Base-by-base conservation (phyloP, 2,797 vertebrate genomes). In the Amblyopsis hoosieri region DNA sequence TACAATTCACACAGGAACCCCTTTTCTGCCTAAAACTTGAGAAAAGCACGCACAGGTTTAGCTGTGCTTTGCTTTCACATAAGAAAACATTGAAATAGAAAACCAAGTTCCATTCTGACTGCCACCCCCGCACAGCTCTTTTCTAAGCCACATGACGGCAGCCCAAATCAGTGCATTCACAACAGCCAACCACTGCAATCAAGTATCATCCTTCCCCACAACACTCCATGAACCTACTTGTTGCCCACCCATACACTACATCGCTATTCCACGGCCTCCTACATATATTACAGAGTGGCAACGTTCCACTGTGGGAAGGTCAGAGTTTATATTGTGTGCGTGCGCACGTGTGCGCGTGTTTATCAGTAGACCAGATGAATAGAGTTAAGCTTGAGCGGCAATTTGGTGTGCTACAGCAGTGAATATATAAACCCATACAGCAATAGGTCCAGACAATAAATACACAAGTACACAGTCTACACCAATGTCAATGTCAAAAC, bases 131-230 rank as follows among this genome's bases (percentile, higher is more conserved):
- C 19, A 1, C 74, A 75, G 60, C 64, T 77, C 70, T 77, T 76
- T 75, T 85, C 67, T 65, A 58, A 85, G 79, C 75, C 62, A 57
- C 45, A 70, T 60, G 79, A 80, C 47, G 14, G 64, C 75, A 48
- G 70, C 64, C 64, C 75, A 75, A 72, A 82, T 88, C 73, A 76
- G 57, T 63, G 66, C 12, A 29, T 11, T 64, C 1, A 6, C 60
- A 73, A 77, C 62, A 58, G 62, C 49, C 54, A 67, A 81, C 69
- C 49, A 56, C 69, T 58, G 50, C 78, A 88, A 89, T 89, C 82
- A 86, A 82, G 77, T 54, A 51, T 53, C 80, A 80, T 87, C 82
- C 79, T 70, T 71, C 57, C 72, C 72, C 62, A 29, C 23, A 29
- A 4, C 69, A 54, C 74, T 81, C 65, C 52, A 78, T 85, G 76